Base-by-base conservation (phyloP, 1,140 invertebrate genomes). In the Acarapis woodi region DNA sequence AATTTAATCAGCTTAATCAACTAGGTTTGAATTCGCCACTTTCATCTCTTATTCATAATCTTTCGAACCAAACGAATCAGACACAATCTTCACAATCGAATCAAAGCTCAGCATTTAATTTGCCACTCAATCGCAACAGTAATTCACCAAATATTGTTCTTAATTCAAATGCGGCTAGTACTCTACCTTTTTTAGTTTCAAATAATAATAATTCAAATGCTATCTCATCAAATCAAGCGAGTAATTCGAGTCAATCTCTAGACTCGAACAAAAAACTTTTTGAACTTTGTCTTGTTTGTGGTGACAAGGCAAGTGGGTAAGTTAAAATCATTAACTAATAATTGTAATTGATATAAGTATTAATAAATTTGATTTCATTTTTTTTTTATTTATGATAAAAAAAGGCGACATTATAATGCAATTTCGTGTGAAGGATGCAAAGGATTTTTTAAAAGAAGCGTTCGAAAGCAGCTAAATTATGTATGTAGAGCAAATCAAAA, bases 361-460 rank as follows among this genome's bases (percentile, higher is more conserved):
- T 8, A 28, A n/a, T 28, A 9, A 9, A 28, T 28, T 28, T 9
- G 8, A 28, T 28, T 8, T 9, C n/a, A 28, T 8, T n/a, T 9
- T 28, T 28, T 28, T 8, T 28, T n/a, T n/a, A n/a, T n/a, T n/a
- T n/a, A n/a, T n/a, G n/a, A n/a, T n/a, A n/a, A n/a, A n/a, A n/a
- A n/a, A n/a, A n/a, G 46, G 4, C 42, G 46, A n/a, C 46, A 49
- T 36, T 49, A 48, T 41, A 51, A 53, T 14, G 53, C 61, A 25
- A 51, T 50, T 23, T 53, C 50, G 44, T 67, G 64, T 51, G 64
- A 66, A 49, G 63, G 63, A 20, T 99, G 90, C 59, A 99, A 99
- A 62, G 88, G 88, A 19, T 97, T 97, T 57, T 96, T 97, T 61
- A 97, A 97, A 59, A 62, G 88, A 39, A 96, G 88, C 4, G 88